These are phyloP conservation scores for Electrona antarctica DNA, from an alignment of 2,113 vertebrate species.

Conservation along the genomic window DNA sequence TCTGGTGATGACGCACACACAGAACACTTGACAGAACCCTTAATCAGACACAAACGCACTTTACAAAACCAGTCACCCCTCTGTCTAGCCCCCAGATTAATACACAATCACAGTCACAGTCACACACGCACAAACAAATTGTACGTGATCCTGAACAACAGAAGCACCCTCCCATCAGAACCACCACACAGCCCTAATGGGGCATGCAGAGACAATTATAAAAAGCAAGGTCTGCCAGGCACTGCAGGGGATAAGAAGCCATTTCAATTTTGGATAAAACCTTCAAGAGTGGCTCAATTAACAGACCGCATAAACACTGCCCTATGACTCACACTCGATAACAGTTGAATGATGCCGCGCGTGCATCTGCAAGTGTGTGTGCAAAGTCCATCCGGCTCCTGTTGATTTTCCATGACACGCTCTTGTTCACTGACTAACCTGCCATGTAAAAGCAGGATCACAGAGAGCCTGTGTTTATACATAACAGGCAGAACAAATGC, in stretches of 20 bases:
- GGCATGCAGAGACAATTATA: slow-evolving; percentile 38
- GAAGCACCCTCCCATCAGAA: too few relatives aligned
- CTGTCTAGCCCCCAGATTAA: background rate
- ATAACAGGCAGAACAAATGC: slow-evolving; percentile 34
- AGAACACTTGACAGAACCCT: slow-evolving; percentile 29
- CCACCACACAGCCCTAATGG: background rate
- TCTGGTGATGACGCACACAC: slow-evolving; percentile 49
- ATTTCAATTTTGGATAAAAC: slow-evolving; percentile 53
- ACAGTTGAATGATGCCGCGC: slow-evolving; percentile 14
- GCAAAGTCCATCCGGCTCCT: slow-evolving; percentile 32
- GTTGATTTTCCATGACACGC: slow-evolving; percentile 43
- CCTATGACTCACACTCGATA: slow-evolving; percentile 31
- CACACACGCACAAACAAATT: background rate
- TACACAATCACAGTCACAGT: background rate
- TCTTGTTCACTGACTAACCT: slow-evolving; percentile 45
- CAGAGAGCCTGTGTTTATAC: slow-evolving; percentile 40
- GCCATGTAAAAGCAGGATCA: slow-evolving; percentile 1
- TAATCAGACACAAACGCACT: background rate
- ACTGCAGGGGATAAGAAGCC: slow-evolving; percentile 31
- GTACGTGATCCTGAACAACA: too few relatives aligned
- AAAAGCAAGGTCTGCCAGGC: slow-evolving; percentile 37
- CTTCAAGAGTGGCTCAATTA: slow-evolving; percentile 58
- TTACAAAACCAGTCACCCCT: too few relatives aligned
- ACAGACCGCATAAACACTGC: slow-evolving; percentile 34
- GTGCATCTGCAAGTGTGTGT: background rate